Base-by-base conservation (phyloP, 2,888 invertebrate genomes). In the Prenolepis imparis region DNA sequence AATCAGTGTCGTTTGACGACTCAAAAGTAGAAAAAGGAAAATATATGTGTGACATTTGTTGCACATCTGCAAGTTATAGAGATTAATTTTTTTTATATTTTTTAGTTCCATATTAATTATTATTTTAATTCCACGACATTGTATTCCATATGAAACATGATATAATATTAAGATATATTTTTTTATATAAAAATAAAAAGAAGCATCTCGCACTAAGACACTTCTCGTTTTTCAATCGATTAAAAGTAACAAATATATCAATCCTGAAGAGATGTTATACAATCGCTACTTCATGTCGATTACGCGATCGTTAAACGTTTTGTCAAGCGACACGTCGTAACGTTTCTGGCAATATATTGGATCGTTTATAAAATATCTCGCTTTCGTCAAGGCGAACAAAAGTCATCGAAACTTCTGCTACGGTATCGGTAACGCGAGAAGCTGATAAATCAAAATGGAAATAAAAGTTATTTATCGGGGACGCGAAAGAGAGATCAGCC, bases 381-480 rank as follows among this genome's bases (percentile, higher is more conserved):
- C 44, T 64, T 44, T 63, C 68, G 88, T 70, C 70, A 64, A 81
- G 81, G n/a, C 81, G 61, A 48, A 63, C 77, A 82, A 89, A 89
- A 87, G 89, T 82, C 87, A 89, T 84, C 75, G 74, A 63, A 52
- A 81, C 74, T 83, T 72, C 78, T 82, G 84, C 78, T 82, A 78
- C 82, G 61, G 70, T 84, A 81, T 84, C 81, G 78, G 48, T 82
- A 72, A 44, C 73, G 44, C 57, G 44, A 59, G 44, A 59, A 41
- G 68, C 66, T 75, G 81, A 57, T 82, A 86, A 87, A 85, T 87
- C 80, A 89, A 86, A 87, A 84, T 83, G 82, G 83, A 83, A 89
- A 88, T 89, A 87, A 88, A 89, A 89, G 84, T 89, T 86, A 86
- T 87, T 88, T 89, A 89, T 36, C 86, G 83, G 87, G 87, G 24